Conservation (phyloP, 2,113 vertebrate genomes). For the Paramisgurnus dabryanus region DNA sequence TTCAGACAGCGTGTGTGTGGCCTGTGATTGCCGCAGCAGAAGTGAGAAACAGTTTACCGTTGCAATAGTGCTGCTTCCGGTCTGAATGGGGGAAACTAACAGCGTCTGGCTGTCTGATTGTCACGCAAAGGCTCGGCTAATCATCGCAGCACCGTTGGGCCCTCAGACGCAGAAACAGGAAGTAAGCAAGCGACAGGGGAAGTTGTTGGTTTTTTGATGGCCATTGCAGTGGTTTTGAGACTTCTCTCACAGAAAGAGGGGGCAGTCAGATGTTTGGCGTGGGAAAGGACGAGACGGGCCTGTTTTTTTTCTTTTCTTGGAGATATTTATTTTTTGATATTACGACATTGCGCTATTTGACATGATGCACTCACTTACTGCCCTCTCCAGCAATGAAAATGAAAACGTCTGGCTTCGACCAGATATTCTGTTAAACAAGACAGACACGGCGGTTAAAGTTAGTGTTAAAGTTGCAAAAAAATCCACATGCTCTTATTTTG, state of each 20-base stretch:
- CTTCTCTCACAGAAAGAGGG: slow-evolving; percentile 61
- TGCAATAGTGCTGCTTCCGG: slow-evolving; percentile 72
- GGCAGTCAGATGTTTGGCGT: slow-evolving; percentile 56
- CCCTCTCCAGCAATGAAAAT: neutral
- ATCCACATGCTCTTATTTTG: too few relatives aligned
- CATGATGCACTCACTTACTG: neutral
- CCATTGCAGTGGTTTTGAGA: slow-evolving; percentile 73
- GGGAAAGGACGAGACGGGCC: slow-evolving; percentile 63
- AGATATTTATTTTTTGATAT: neutral
- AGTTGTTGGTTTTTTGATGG: slow-evolving; percentile 82
- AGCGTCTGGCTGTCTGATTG: slow-evolving; percentile 68
- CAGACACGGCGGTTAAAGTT: neutral
- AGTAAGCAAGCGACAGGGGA: slow-evolving; percentile 79
- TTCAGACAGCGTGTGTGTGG: slow-evolving; percentile 25
- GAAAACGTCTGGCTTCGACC: neutral
- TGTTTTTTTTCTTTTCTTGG: neutral
- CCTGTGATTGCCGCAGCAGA: slow-evolving; percentile 69
- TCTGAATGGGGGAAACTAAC: slow-evolving; percentile 69
- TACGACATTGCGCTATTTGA: neutral
- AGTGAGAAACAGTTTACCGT: slow-evolving; percentile 80
- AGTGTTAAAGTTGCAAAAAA: too few relatives aligned
- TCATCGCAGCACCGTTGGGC: slow-evolving; percentile 60
- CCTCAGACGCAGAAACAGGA: slow-evolving; percentile 76
- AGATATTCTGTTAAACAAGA: neutral
- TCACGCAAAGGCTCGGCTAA: slow-evolving; percentile 76